Percentiles rank a stretch among this genome's conserved stretches.
phyloP scores from a whole-genome alignment of 2,113 vertebrate genomes.

The Psettodes erumei region DNA sequence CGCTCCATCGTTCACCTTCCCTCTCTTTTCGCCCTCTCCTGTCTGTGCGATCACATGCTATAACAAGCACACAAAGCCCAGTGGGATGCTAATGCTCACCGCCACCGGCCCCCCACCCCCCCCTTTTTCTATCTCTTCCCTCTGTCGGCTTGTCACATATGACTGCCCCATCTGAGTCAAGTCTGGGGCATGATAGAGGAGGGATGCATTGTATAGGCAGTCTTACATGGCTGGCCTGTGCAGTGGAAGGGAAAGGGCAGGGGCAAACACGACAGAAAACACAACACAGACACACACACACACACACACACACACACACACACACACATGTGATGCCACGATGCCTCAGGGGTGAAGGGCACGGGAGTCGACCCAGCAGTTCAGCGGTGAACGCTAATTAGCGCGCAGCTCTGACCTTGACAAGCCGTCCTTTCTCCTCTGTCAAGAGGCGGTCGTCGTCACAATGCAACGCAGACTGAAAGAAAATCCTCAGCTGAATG shows the following conservation, averaged over 20 bases:
- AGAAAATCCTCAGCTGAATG: constrained; percentile 73
- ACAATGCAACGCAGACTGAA: constrained; percentile 63
- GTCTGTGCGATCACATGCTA: constrained; percentile 78
- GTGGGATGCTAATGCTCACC: constrained; percentile 66
- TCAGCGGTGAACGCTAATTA: constrained; percentile 78
- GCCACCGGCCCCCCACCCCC: constrained; percentile 41
- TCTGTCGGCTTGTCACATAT: constrained; percentile 65
- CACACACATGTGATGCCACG: constrained; percentile 50
- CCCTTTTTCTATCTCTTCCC: constrained; percentile 31
- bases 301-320: constrained; percentile 53
- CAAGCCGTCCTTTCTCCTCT: constrained; percentile 62
- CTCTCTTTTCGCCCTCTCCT: constrained; percentile 56
- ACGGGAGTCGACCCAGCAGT: constrained; percentile 67
- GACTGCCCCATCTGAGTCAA: constrained; percentile 64
- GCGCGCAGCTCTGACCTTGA: constrained; percentile 78
- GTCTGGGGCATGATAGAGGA: constrained; percentile 49
- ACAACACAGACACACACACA: constrained; percentile 54
- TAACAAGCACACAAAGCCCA: constrained; percentile 80
- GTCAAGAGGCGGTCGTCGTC: constrained; percentile 68
- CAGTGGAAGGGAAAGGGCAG: constrained; percentile 50
- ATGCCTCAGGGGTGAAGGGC: constrained; percentile 74
- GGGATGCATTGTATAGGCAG: constrained; percentile 56
- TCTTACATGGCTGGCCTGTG: constrained; percentile 62
- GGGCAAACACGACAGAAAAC: constrained; percentile 64
- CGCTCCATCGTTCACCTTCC: constrained; percentile 57